Base-by-base conservation (phyloP, 2,888 invertebrate genomes). In the Malthinus seriepunctatus region DNA sequence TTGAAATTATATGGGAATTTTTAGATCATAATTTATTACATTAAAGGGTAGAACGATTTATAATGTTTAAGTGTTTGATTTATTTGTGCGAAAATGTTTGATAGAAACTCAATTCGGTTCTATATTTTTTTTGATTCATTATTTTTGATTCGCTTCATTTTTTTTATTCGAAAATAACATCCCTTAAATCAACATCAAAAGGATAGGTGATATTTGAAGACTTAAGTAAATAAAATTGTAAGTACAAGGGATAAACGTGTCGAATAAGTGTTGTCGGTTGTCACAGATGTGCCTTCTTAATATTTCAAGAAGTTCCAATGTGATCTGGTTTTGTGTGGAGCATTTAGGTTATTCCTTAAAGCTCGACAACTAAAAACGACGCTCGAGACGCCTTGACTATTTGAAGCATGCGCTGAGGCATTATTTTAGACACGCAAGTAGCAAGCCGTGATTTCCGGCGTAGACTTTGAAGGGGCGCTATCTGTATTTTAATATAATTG, bases 371-470 rank as follows among this genome's bases (percentile, higher is more conserved):
- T 23, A 54, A 59, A 60, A 60, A 47, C 60, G 60, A 55, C 55
- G 60, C 60, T 51, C 46, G 61, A 53, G 57, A 62, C 62, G 62
- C 53, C 62, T 49, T 42, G 51, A 54, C 39, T 52, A 38, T 53
- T 53, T 56, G 54, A 39, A 44, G 62, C 64, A 56, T 58, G 66
- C 63, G 56, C 55, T 31, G 15, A 32, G 23, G 48, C 54, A 56
- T 61, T 56, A 49, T 47, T 54, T 52, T 55, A 53, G 46, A 51
- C 63, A 63, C 63, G 63, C 67, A 67, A 65, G 63, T 62, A 62
- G 49, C 53, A 57, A 47, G 67, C 55, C 62, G 63, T 67, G 67
- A 67, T 67, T 64, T 67, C 63, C 64, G 60, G 60, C 61, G 37
- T 45, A 55, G 46, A 51, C 50, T 51, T 59, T 59, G 45, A 59